Evolutionary conservation across 2,797 vertebrate species (phyloP).

Genomic region (Todus mexicanus): DNA sequence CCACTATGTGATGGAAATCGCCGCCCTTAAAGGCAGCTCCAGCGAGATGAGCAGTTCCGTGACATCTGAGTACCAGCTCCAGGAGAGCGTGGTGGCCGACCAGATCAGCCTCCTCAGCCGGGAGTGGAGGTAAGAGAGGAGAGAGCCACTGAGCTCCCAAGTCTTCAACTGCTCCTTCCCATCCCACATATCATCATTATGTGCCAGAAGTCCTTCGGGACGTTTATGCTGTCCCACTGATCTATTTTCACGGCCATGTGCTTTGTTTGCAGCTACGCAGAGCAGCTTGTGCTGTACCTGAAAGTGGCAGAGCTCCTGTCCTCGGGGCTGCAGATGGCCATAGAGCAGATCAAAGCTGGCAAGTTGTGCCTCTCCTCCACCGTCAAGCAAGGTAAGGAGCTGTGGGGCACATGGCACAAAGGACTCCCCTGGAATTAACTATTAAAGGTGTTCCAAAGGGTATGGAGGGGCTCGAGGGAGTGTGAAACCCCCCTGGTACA

Average conservation of each 20-base stretch:
- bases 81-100: slow-evolving; percentile 92
- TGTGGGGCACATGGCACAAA: accelerated
- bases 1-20: slow-evolving; percentile 90
- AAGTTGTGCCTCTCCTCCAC: slow-evolving; percentile 87
- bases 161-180: neutral
- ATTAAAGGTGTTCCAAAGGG: neutral
- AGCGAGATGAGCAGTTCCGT: slow-evolving; percentile 72
- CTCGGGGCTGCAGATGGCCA: slow-evolving; percentile 84
- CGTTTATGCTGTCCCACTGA: neutral
- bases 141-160: neutral
- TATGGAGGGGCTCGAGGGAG: neutral
- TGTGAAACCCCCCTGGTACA: accelerated
- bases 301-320: slow-evolving; percentile 92
- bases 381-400: slow-evolving; percentile 88
- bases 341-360: slow-evolving; percentile 86
- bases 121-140: slow-evolving; percentile 88
- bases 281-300: slow-evolving; percentile 94
- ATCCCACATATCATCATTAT: accelerated
- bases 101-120: slow-evolving; percentile 94
- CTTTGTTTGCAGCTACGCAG: slow-evolving; percentile 82
- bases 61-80: slow-evolving; percentile 83
- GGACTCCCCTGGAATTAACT: neutral
- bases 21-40: slow-evolving; percentile 80
- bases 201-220: neutral
- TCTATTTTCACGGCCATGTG: neutral